phyloP scores from a whole-genome alignment of 2,797 vertebrate genomes.

The Heliangelus exortis region DNA sequence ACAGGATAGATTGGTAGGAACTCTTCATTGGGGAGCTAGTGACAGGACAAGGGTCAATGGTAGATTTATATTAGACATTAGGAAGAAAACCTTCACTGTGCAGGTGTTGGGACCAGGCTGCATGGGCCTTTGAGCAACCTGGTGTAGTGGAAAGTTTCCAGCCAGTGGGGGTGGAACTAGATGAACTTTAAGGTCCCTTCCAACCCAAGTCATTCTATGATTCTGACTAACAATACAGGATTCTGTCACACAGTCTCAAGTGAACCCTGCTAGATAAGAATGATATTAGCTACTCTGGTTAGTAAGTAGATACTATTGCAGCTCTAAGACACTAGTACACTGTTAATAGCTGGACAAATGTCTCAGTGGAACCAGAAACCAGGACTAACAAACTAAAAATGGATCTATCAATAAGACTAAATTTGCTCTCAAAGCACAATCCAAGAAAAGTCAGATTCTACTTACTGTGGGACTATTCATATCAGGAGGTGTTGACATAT shows the following conservation, averaged over 20 bases:
- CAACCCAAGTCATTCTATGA: not conserved
- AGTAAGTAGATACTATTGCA: not conserved
- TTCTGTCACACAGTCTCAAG: not conserved
- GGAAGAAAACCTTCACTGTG: too few relatives aligned
- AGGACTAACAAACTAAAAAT: not conserved
- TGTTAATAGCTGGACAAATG: not conserved
- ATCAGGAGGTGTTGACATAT: constrained; percentile 96
- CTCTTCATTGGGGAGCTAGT: too few relatives aligned
- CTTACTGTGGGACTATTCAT: constrained; percentile 91
- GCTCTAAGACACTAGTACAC: not conserved
- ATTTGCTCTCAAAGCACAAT: not conserved
- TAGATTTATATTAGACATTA: too few relatives aligned
- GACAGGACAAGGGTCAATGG: too few relatives aligned
- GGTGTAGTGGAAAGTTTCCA: not conserved
- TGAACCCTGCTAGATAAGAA: not conserved
- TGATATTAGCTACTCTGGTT: not conserved
- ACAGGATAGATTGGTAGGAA: too few relatives aligned
- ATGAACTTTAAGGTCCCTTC: not conserved
- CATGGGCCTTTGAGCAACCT: not conserved
- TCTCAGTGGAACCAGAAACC: not conserved
- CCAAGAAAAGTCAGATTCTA: constrained; percentile 15
- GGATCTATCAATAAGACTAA: not conserved
- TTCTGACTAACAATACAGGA: not conserved
- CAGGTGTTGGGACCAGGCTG: not conserved
- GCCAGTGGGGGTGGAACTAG: not conserved